phyloP scores from a whole-genome alignment of 2,797 vertebrate genomes.

The Xiphophorus birchmanni region DNA sequence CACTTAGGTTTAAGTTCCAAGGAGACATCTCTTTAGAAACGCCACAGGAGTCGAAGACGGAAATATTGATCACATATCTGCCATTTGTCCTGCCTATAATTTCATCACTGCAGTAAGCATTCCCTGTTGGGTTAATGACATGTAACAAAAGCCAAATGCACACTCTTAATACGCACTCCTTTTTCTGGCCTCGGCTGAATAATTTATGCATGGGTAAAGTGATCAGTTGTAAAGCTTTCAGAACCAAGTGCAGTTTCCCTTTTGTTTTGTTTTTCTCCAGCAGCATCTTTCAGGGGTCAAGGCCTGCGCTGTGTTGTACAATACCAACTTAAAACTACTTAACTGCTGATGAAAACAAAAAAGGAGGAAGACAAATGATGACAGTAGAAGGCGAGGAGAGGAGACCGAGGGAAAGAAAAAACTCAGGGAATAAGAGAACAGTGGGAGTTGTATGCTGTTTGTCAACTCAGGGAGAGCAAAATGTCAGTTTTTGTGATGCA shows the following conservation, averaged over 20 bases:
- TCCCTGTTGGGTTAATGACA: constrained; percentile 62
- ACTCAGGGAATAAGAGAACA: constrained; percentile 21
- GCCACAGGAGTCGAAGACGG: constrained; percentile 8
- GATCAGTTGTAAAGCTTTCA: constrained; percentile 67
- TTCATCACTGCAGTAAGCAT: constrained; percentile 51
- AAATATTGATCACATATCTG: constrained; percentile 27
- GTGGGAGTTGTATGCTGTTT: constrained; percentile 65
- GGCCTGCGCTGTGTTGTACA: constrained; percentile 42
- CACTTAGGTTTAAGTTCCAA: not conserved
- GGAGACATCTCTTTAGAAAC: constrained; percentile 19
- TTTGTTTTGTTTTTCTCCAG: constrained; percentile 8
- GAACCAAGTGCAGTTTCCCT: constrained; percentile 60
- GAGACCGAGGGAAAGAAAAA: constrained; percentile 20
- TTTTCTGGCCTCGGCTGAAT: constrained; percentile 61
- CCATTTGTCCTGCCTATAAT: constrained; percentile 47
- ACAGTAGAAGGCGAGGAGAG: constrained; percentile 14
- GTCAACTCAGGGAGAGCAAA: constrained; percentile 63
- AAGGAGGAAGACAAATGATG: constrained; percentile 26
- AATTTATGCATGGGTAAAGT: constrained; percentile 70
- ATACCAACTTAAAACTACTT: constrained; percentile 16
- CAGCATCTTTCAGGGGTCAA: constrained; percentile 51
- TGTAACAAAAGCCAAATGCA: constrained; percentile 60
- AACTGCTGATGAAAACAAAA: constrained; percentile 29
- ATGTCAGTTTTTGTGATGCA: constrained; percentile 68
- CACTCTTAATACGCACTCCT: constrained; percentile 61